These are phyloP conservation scores for Copsychus sechellarum DNA, from an alignment of 2,113 vertebrate genomes.

Conservation along the genomic window DNA sequence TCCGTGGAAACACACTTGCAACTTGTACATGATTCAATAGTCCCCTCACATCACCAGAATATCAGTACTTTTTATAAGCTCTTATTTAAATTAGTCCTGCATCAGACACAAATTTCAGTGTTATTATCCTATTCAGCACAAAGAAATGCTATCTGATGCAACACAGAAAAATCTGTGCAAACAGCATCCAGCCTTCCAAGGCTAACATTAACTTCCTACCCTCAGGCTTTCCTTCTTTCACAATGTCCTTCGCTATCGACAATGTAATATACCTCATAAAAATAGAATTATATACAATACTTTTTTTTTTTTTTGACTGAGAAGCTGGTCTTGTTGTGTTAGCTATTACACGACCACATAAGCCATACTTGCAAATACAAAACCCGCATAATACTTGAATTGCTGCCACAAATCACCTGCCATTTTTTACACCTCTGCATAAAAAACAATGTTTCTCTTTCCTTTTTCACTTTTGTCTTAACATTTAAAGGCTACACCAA, in stretches of 20 bases:
- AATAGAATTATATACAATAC: not conserved
- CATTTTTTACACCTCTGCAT: not conserved
- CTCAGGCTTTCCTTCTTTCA: not conserved
- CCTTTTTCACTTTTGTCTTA: not conserved
- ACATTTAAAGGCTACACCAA: not conserved
- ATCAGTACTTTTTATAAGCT: not conserved
- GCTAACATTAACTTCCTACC: not conserved
- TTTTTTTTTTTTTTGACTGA: not conserved
- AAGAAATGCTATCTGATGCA: constrained; percentile 4
- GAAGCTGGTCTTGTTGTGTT: not conserved
- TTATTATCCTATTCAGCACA: not conserved
- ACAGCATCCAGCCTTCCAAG: not conserved
- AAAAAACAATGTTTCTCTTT: not conserved
- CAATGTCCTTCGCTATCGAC: not conserved
- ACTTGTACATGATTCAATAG: not conserved
- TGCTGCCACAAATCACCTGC: not conserved
- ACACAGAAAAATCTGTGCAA: not conserved
- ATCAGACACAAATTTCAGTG: not conserved
- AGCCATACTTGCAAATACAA: not conserved
- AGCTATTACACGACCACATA: not conserved
- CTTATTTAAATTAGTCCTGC: not conserved
- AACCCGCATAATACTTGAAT: not conserved
- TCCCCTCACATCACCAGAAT: not conserved
- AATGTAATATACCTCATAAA: not conserved
- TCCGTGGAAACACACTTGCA: not conserved